Base-by-base conservation (phyloP, 2,797 vertebrate species). In the Poeciliopsis gracilis region DNA sequence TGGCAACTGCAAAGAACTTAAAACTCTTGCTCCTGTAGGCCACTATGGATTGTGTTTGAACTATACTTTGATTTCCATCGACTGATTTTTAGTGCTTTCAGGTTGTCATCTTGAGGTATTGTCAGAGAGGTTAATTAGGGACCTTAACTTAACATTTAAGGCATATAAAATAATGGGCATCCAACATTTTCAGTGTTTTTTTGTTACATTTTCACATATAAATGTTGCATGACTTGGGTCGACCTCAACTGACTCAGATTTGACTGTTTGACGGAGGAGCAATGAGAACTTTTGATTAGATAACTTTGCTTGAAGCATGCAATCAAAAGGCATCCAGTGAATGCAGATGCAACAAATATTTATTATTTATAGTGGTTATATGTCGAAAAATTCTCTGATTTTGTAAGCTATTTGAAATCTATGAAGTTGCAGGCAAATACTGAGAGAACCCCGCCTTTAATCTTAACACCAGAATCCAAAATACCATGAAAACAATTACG, bases 41-140 rank as follows among this genome's bases (percentile, higher is more conserved):
- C 47, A 57, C 18, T 53, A 66, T 67, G 30, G 28, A 38, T 75
- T 85, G 7, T 71, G 53, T 59, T 67, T 47, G n/a, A 38, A 59
- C 70, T 43, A 80, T 4, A 53, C n/a, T 77, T 75, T 9, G 76
- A 80, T 77, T 46, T 81, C 13, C 36, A 75, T 51, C 8, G 4
- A 77, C 28, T 82, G 20, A n/a, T 30, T 41, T 16, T 72, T 16
- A 57, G 66, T 47, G 47, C 36, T 67, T 30, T 84, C 38, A 53
- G 72, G 67, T 41, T 57, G 28, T 43, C 61, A 25, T n/a, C 72
- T 77, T 33, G 13, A 82, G 41, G 49, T 23, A 28, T 69, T 69
- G 5, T 38, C 23, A 43, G 25, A n/a, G 25, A 4, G 25, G 6
- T 46, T 70, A 45, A 45, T 70, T 4, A 53, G 25, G 16, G 36